Evolutionary conservation across 1,140 invertebrate genomes (phyloP), one percentile per base, ranked within the genome.

Genomic region (Probaryconus sp.): DNA sequence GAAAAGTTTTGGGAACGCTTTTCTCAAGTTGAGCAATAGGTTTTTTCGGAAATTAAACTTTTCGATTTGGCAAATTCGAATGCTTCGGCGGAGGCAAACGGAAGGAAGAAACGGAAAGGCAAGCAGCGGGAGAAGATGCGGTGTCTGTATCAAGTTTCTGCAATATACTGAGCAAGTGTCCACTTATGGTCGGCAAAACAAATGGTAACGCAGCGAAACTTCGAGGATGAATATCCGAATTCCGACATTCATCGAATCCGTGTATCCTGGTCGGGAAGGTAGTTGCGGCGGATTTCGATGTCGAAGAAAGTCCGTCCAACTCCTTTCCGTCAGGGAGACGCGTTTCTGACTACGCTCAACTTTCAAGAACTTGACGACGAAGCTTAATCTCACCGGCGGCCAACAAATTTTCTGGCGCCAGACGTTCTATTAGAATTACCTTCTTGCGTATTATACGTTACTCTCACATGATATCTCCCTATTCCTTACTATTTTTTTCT

Each of bases 231-330:
- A 76, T 65, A 76, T 69, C 38, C n/a, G n/a, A n/a, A n/a, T 58
- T 18, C 11, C 10, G 38, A 58, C 50, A 56, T 43, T 58, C 37
- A 37, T 69, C 35, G 64, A 7, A 61, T 56, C 4, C 63, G 74
- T 65, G 65, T 77, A 51, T 55, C 76, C 78, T 58, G 55, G 86
- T 90, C 90, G 90, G 90, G 90, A 91, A 90, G 89, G 89, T 89
- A 90, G 90, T 90, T 90, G 89, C 89, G 90, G 90, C 90, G 89
- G 90, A 91, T 90, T 90, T 85, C 77, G 81, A 71, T 69, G 76
- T 83, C 61, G 56, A 76, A 77, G 73, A 68, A 84, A 90, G 87
- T 91, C 89, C 89, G 89, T 90, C 89, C 89, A 90, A 89, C 89
- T 90, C 88, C 87, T 89, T 89, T 90, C 90, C 89, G 89, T 88